Percentiles rank a stretch among this genome's conserved stretches.
Evolutionary conservation across 2,113 vertebrate species (phyloP).

Genomic region (Ornithorhynchus anatinus): DNA sequence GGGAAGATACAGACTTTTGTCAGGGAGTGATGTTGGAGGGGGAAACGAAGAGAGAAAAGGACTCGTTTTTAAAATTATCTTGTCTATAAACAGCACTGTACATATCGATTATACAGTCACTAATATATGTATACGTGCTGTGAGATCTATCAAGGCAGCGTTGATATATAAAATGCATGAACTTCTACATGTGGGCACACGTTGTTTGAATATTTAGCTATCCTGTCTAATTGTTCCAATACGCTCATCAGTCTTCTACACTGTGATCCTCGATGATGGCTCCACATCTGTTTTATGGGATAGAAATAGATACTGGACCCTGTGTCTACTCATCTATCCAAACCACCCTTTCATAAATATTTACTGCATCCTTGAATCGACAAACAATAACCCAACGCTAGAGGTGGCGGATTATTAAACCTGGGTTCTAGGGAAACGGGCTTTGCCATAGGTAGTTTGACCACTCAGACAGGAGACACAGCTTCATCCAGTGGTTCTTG

Average conservation of each 20-base stretch:
- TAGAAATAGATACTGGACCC: background rate
- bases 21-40: background rate
- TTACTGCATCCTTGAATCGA: too few species aligned
- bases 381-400: too few species aligned
- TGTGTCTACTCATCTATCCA: background rate
- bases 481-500: too few species aligned
- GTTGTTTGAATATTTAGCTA: slow-evolving; percentile 7
- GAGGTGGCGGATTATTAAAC: too few species aligned
- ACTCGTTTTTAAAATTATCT: background rate
- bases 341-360: background rate
- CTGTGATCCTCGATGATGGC: background rate
- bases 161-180: slow-evolving; percentile 16
- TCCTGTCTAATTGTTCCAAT: slow-evolving; percentile 24
- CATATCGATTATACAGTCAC: slow-evolving; percentile 12
- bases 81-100: background rate
- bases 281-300: background rate
- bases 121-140: slow-evolving; percentile 2
- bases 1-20: background rate
- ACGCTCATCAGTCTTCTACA: background rate
- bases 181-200: background rate
- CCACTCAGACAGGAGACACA: too few species aligned
- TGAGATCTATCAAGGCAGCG: background rate
- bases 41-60: background rate
- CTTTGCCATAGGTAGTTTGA: too few species aligned
- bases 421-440: too few species aligned